Conservation (phyloP, 2,888 invertebrate genomes). For the Altica lythri region DNA sequence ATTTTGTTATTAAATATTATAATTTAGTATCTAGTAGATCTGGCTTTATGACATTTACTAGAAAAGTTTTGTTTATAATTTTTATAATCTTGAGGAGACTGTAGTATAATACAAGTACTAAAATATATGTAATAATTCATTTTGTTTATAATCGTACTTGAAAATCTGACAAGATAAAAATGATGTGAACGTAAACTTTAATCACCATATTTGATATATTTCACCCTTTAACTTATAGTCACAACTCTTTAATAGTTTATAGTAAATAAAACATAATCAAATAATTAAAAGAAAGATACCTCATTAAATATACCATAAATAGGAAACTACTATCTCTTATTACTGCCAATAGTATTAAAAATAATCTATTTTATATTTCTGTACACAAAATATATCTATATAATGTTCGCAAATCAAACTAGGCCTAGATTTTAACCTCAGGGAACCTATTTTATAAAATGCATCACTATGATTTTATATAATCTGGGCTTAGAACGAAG, state of each 20-base stretch:
- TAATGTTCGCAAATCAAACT: constrained; percentile 29
- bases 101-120: too few relatives aligned
- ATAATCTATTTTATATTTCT: constrained; percentile 27
- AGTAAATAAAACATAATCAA: constrained; percentile 22
- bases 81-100: too few relatives aligned
- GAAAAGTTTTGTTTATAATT: too few relatives aligned
- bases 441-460: constrained; percentile 35
- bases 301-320: constrained; percentile 15
- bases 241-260: constrained; percentile 12
- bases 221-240: constrained; percentile 6
- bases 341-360: constrained; percentile 32
- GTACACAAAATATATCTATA: constrained; percentile 24
- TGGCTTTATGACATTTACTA: too few relatives aligned
- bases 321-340: constrained; percentile 14
- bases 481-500: constrained; percentile 35
- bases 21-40: too few relatives aligned
- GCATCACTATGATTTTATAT: constrained; percentile 33
- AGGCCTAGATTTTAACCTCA: constrained; percentile 40
- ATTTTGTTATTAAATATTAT: too few relatives aligned
- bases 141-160: too few relatives aligned
- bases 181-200: too few relatives aligned
- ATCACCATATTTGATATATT: too few relatives aligned
- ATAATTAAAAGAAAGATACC: constrained; percentile 20
- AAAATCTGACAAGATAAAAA: too few relatives aligned
- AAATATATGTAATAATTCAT: too few relatives aligned